Evolutionary conservation across 1,140 invertebrate genomes (phyloP).

Genomic region (Semibalanus balanoides): DNA sequence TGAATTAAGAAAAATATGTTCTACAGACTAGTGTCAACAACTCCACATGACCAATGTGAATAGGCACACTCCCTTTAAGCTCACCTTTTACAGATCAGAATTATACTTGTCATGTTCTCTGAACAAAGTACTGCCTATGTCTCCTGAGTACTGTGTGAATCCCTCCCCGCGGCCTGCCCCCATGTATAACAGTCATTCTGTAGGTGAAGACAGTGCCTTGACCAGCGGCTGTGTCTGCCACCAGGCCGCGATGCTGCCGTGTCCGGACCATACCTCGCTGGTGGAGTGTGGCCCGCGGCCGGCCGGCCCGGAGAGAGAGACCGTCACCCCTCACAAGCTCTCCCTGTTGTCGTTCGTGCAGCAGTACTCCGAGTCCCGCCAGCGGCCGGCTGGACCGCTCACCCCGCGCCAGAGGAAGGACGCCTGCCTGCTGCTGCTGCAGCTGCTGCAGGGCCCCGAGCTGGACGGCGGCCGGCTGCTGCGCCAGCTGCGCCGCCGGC

Average conservation of each 20-base stretch:
- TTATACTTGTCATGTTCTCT: no score
- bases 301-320: neutral
- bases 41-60: no score
- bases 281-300: neutral
- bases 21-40: no score
- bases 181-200: no score
- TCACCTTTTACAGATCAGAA: no score
- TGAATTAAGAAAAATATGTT: no score
- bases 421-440: neutral
- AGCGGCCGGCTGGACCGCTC: neutral
- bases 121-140: no score
- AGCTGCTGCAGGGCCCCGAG: neutral
- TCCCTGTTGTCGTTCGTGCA: neutral
- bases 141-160: no score
- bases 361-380: neutral
- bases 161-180: no score
- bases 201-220: no score
- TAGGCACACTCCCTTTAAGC: no score
- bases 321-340: neutral
- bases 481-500: neutral
- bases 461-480: neutral
- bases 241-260: neutral
- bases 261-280: neutral
- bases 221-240: no score
- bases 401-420: neutral